phyloP scores from a whole-genome alignment of 2,888 invertebrate species.

The Xanthorhoe spadicearia region DNA sequence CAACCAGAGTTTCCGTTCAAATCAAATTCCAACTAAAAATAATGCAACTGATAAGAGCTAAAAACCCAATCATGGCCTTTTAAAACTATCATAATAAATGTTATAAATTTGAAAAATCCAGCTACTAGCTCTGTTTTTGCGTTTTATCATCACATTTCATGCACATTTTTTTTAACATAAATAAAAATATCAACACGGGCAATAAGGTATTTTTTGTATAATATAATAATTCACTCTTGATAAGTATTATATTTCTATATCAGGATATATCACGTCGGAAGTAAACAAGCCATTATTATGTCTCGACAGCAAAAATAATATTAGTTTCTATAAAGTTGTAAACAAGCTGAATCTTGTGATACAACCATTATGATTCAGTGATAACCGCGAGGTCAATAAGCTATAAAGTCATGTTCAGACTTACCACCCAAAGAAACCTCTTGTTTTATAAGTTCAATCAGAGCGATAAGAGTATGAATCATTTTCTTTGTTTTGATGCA shows the following conservation, averaged over 20 bases:
- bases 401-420: constrained; percentile 21
- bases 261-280: constrained; percentile 1
- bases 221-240: too few species aligned
- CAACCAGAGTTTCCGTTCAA: constrained; percentile 9
- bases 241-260: not conserved
- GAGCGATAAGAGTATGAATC: constrained; percentile 25
- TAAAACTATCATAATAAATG: not conserved
- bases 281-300: not conserved
- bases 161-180: too few species aligned
- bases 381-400: constrained; percentile 38
- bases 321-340: constrained; percentile 3
- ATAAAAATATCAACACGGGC: too few species aligned
- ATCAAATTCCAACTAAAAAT: constrained; percentile 9
- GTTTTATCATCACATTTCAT: too few species aligned
- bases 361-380: constrained; percentile 8
- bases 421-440: constrained; percentile 30
- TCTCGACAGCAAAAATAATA: not conserved
- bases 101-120: too few species aligned
- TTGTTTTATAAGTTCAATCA: constrained; percentile 9
- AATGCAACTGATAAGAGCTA: not conserved
- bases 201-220: too few species aligned
- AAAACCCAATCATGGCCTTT: not conserved
- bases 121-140: too few species aligned
- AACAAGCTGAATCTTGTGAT: constrained; percentile 20
- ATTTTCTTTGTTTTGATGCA: constrained; percentile 17